Percentiles rank a stretch among this genome's conserved stretches.
Evolutionary conservation across 2,797 vertebrate species (phyloP).

Genomic region (Melanogrammus aeglefinus): DNA sequence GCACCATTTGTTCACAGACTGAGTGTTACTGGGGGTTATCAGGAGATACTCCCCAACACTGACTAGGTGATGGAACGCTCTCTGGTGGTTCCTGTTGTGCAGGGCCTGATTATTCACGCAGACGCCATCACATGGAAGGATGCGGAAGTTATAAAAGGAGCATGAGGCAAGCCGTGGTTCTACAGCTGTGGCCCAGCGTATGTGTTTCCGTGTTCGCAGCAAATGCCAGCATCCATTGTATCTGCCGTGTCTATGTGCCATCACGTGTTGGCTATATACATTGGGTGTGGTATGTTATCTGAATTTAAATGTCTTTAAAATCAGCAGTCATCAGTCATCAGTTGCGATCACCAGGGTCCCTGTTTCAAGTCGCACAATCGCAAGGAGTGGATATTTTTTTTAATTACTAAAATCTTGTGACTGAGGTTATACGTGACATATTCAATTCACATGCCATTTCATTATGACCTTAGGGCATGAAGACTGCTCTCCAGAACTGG

Average conservation of each 20-base stretch:
- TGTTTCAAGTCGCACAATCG: no score
- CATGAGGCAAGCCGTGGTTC: not conserved
- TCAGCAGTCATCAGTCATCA: no score
- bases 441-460: no score
- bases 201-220: slow-evolving; percentile 6
- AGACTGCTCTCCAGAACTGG: no score
- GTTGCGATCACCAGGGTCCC: no score
- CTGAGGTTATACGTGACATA: no score
- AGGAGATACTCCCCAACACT: not conserved
- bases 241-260: slow-evolving; percentile 6
- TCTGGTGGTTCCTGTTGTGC: no score
- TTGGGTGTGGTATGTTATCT: not conserved
- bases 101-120: not conserved
- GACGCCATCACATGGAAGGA: not conserved
- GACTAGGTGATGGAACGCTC: no score
- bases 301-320: slow-evolving; percentile 1
- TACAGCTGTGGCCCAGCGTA: not conserved
- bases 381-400: no score
- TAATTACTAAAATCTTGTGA: no score
- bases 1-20: not conserved
- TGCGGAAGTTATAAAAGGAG: not conserved
- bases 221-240: not conserved
- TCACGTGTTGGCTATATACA: slow-evolving; percentile 2
- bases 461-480: no score
- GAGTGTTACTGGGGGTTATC: not conserved